Conservation (phyloP, 2,797 vertebrate genomes). For the Bovichtus variegatus region DNA sequence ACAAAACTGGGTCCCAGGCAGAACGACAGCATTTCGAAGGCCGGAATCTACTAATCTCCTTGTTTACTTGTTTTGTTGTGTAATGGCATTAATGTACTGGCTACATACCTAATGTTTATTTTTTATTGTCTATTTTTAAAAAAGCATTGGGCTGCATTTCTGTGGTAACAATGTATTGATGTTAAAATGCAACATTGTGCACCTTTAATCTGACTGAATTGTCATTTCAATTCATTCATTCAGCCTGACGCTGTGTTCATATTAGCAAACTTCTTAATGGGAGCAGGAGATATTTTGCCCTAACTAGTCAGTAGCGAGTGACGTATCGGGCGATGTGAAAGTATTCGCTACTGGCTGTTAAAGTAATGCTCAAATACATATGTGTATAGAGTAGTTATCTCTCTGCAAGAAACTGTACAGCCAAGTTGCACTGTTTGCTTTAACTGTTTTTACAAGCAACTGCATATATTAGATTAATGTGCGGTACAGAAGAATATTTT, state of each 20-base stretch:
- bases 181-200: background rate
- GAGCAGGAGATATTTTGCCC: background rate
- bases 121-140: too few relatives aligned
- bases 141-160: too few relatives aligned
- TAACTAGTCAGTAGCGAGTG: background rate
- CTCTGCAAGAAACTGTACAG: background rate
- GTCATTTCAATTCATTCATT: background rate
- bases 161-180: background rate
- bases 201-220: background rate
- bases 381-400: background rate
- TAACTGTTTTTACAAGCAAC: background rate
- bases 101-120: too few relatives aligned
- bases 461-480: conserved; percentile 6
- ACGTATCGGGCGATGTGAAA: background rate
- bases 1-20: too few relatives aligned
- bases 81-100: too few relatives aligned
- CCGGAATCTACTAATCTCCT: too few relatives aligned
- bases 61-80: too few relatives aligned
- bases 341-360: background rate
- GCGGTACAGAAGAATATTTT: conserved; percentile 15
- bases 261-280: background rate
- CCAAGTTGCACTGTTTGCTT: background rate
- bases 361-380: background rate
- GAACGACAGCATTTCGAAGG: too few relatives aligned
- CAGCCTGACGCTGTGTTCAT: background rate